These are phyloP conservation scores for Mus spretus DNA, from an alignment of 2,797 vertebrate genomes.

Conservation along the genomic window DNA sequence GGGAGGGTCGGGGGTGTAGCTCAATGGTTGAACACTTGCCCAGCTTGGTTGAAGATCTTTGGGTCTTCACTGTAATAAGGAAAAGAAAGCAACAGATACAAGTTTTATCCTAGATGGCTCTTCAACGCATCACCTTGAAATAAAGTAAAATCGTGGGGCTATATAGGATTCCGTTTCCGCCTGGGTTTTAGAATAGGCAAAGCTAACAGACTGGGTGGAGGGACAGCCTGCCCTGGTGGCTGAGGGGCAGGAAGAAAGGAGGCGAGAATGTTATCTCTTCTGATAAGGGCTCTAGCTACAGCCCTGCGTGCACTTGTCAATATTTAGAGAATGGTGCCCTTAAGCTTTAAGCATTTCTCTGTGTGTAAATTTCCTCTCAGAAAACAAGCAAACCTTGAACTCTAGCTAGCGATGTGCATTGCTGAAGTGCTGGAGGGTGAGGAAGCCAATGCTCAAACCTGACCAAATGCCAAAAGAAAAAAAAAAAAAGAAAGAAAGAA, in stretches of 20 bases:
- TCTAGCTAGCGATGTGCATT: neutral
- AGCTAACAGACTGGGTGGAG: neutral
- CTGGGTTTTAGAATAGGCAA: neutral
- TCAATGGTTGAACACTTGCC: neutral
- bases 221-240: neutral
- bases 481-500: neutral
- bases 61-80: neutral
- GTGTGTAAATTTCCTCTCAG: slow-evolving; percentile 41
- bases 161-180: neutral
- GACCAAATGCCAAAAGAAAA: neutral
- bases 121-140: neutral
- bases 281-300: neutral
- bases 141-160: neutral
- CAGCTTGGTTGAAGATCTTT: neutral
- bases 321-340: slow-evolving; percentile 3
- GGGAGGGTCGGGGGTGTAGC: neutral
- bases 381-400: slow-evolving; percentile 37
- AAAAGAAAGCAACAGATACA: neutral
- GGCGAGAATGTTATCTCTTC: neutral
- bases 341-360: neutral
- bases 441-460: neutral
- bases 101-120: neutral
- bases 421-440: neutral
- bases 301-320: neutral
- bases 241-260: neutral